Evolutionary conservation across 2,888 invertebrate species (phyloP).

Genomic region (Silvanus unidentatus): DNA sequence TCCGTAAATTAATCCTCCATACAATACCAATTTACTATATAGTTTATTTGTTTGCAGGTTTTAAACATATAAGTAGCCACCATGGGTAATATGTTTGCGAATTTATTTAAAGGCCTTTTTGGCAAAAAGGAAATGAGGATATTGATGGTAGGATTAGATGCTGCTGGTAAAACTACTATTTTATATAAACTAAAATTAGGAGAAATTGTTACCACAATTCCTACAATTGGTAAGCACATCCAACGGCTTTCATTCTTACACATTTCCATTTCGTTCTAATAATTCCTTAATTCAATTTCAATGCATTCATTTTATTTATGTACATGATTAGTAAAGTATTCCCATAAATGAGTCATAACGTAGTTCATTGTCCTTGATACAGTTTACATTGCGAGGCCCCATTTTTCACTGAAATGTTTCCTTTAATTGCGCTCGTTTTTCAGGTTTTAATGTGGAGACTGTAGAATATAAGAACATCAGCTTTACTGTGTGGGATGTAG

Average conservation of each 20-base stretch:
- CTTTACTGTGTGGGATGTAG: constrained; percentile 97
- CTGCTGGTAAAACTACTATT: constrained; percentile 99
- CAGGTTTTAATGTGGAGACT: constrained; percentile 97
- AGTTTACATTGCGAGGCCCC: constrained; percentile 4
- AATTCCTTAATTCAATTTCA: constrained; percentile 11
- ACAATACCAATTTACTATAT: constrained; percentile 6
- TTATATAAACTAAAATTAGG: constrained; percentile 99
- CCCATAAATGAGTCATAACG: constrained; percentile 12
- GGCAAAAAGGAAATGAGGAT: constrained; percentile 99
- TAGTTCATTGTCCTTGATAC: constrained; percentile 22
- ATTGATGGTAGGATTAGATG: constrained; percentile 98
- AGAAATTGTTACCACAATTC: constrained; percentile 99
- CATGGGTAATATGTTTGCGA: constrained; percentile 98
- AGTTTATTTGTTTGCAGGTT: constrained; percentile 31
- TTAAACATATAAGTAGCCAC: constrained; percentile 50
- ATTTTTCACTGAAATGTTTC: neutral
- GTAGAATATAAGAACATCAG: constrained; percentile 99
- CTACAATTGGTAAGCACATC: constrained; percentile 85
- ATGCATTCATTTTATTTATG: neutral
- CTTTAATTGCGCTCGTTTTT: constrained; percentile 30
- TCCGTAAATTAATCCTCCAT: constrained; percentile 8
- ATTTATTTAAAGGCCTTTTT: constrained; percentile 98
- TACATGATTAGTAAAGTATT: neutral
- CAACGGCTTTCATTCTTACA: constrained; percentile 4
- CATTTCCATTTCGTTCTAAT: constrained; percentile 10